Evolutionary conservation across 2,113 vertebrate genomes (phyloP), one percentile per base, ranked within the genome.

Genomic region (Grus americana): DNA sequence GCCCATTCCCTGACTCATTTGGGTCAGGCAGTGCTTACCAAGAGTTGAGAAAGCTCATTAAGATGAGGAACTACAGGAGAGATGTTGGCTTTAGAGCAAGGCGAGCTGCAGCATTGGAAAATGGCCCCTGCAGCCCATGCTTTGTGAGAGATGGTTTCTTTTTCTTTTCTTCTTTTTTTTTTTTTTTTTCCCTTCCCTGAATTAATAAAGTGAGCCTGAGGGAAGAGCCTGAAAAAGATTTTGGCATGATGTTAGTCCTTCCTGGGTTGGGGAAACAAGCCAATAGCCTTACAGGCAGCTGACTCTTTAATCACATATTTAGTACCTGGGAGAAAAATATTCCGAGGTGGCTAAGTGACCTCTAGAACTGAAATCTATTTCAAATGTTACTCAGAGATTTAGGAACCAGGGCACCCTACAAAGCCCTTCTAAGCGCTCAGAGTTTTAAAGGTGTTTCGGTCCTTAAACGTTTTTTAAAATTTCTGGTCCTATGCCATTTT

Each of bases 301-400:
- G 70, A 94, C 57, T 96, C 73, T 87, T 96, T 95, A 94, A 91
- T 96, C 96, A 96, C 70, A 72, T 96, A 92, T 93, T 93, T 91
- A 81, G 65, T 85, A 92, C 68, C 65, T 84, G 34, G 24, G 36
- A 89, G 73, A 87, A 91, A 75, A 95, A 72, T 95, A 87, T 89
- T 97, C 62, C 4, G 14, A 87, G 40, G 66, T 82, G 42, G 34
- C 24, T 89, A 65, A 96, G 54, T 79, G 95, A 92, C 76, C 87
- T 95, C 73, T 70, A 91, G 78, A 95, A 84, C 27, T 1, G 2
- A 92, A 92, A 61, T 24, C 9, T 36, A 34, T 72, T 87, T 87
- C 42, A 89, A 85, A 86, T 54, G 21, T 67, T 73, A 52, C 15
- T 63, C 32, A 52, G n/a, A 76, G 11, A 67, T 73, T 92, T 74